Conservation (phyloP, 2,888 invertebrate genomes). For the Ernsta delagoae region DNA sequence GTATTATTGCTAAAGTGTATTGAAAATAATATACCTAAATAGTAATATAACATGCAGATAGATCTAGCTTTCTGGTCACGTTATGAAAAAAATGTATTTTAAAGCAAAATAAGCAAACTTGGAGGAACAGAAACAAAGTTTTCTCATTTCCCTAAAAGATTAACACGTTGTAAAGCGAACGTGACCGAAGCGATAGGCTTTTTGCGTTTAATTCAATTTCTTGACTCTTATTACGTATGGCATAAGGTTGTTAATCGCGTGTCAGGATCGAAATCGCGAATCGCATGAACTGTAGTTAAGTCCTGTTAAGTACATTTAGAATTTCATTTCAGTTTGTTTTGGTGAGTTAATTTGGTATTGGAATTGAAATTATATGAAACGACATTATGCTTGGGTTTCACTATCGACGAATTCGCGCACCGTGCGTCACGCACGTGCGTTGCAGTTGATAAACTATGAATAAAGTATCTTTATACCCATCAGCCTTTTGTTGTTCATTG, state of each 20-base stretch:
- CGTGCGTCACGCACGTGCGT: too few species aligned
- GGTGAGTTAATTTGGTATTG: too few species aligned
- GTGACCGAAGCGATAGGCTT: conserved; percentile 5
- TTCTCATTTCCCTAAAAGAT: conserved; percentile 36
- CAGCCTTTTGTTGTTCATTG: too few species aligned
- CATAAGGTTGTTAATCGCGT: background rate
- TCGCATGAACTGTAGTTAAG: background rate
- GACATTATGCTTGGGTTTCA: too few species aligned
- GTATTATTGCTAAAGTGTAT: too few species aligned
- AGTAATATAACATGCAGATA: background rate
- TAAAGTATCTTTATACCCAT: too few species aligned
- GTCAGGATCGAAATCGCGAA: background rate
- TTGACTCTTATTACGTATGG: background rate
- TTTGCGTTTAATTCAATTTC: background rate
- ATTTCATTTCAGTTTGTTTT: too few species aligned
- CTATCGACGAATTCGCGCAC: too few species aligned
- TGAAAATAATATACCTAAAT: too few species aligned
- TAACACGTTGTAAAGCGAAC: conserved; percentile 29
- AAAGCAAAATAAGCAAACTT: background rate
- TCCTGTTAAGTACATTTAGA: too few species aligned
- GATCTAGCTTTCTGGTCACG: background rate
- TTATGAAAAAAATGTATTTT: background rate
- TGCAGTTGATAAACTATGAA: too few species aligned
- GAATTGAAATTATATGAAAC: too few species aligned
- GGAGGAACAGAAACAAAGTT: conserved; percentile 13